Percentiles rank a stretch among this genome's conserved stretches.
Evolutionary conservation across 2,113 vertebrate species (phyloP).

Genomic region (Origma solitaria): DNA sequence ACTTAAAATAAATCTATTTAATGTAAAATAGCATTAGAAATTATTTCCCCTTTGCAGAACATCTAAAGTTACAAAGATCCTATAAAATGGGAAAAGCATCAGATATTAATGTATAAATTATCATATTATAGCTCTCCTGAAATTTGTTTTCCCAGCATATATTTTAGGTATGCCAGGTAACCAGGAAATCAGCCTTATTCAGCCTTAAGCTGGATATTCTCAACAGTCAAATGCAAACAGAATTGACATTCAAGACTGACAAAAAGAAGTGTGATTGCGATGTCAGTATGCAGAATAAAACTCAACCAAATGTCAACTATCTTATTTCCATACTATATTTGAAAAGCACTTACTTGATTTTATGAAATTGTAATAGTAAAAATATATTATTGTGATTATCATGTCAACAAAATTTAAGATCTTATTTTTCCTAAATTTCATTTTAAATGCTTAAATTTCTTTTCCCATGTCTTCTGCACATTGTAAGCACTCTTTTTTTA

Average conservation of each 20-base stretch:
- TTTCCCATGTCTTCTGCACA: neutral
- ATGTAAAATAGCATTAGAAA: neutral
- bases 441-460: neutral
- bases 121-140: neutral
- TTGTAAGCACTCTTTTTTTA: neutral
- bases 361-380: neutral
- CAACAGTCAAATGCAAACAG: neutral
- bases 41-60: neutral
- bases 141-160: neutral
- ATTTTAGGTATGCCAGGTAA: neutral
- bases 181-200: neutral
- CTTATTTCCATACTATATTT: neutral
- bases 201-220: neutral
- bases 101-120: neutral
- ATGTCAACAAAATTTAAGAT: neutral
- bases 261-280: neutral
- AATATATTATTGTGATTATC: neutral
- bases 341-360: neutral
- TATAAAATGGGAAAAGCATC: neutral
- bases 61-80: neutral
- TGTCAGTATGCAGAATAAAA: neutral
- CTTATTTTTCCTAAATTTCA: neutral
- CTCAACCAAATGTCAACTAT: neutral
- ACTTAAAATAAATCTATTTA: neutral
- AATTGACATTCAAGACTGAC: neutral